Percentiles rank a stretch among this genome's conserved stretches.
Conservation (phyloP, 2,888 invertebrate genomes). For the Clanis bilineata region DNA sequence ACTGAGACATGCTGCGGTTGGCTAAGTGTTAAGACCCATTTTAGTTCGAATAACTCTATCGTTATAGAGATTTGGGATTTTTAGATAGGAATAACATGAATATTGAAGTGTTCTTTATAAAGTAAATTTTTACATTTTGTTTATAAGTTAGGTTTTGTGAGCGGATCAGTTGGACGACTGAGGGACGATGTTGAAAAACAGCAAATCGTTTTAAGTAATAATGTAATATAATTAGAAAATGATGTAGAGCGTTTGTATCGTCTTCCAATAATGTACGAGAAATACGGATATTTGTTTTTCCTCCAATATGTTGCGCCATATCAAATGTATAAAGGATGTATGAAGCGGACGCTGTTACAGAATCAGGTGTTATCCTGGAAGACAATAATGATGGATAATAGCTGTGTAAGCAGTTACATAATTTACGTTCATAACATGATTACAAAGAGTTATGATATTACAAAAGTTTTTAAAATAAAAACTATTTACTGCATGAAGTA, state of each 20-base stretch:
- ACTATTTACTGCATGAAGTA: conserved; percentile 75
- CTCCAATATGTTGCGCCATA: conserved; percentile 51
- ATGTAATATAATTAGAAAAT: conserved; percentile 46
- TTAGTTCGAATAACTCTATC: conserved; percentile 22
- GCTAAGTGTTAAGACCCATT: conserved; percentile 6
- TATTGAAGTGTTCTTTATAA: conserved; percentile 39
- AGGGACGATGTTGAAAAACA: background rate
- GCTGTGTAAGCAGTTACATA: conserved; percentile 69
- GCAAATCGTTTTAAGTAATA: background rate
- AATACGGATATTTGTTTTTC: conserved; percentile 55
- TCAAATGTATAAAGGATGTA: conserved; percentile 43
- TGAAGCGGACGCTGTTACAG: conserved; percentile 47
- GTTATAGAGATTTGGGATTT: conserved; percentile 32
- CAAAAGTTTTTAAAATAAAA: conserved; percentile 77
- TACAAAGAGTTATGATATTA: conserved; percentile 66
- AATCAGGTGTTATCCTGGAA: conserved; percentile 75
- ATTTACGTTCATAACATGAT: conserved; percentile 70
- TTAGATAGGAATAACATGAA: conserved; percentile 39
- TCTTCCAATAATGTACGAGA: conserved; percentile 74
- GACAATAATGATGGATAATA: conserved; percentile 80
- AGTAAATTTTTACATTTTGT: conserved; percentile 20
- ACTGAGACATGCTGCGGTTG: no score
- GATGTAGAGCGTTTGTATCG: conserved; percentile 67
- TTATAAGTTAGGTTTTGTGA: conserved; percentile 23
- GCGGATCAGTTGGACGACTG: background rate